Evolutionary conservation across 2,797 vertebrate species (phyloP).

Genomic region (Chlorospingus flavigularis): DNA sequence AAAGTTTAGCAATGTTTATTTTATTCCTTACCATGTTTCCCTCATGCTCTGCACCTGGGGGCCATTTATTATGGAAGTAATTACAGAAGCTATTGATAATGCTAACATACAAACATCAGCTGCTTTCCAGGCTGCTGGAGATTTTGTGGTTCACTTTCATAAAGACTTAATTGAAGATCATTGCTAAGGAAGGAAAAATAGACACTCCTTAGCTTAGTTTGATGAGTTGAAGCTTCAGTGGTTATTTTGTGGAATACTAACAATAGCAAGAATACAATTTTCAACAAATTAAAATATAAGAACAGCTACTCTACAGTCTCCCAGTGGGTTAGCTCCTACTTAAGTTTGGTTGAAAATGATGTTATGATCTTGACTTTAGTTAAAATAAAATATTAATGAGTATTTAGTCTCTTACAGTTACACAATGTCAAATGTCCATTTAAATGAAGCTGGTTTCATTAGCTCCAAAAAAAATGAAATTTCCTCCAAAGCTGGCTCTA

Average conservation of each 20-base stretch:
- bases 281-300: conserved; percentile 1
- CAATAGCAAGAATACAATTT: neutral
- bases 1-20: neutral
- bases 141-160: neutral
- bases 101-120: neutral
- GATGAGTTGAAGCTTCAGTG: neutral
- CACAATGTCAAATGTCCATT: neutral
- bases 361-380: conserved; percentile 36
- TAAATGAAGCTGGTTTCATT: conserved; percentile 20
- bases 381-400: conserved; percentile 10
- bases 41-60: neutral
- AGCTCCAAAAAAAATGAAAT: conserved; percentile 6
- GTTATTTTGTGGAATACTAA: neutral
- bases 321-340: neutral
- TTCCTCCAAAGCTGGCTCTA: conserved; percentile 8
- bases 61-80: neutral
- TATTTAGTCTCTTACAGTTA: neutral
- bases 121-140: neutral
- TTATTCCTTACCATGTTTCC: neutral
- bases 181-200: neutral
- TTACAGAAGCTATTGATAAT: neutral
- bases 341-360: neutral
- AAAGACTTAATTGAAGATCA: neutral
- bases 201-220: neutral
- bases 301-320: neutral